Percentiles rank a stretch among this genome's conserved stretches.
phyloP scores from a whole-genome alignment of 2,797 vertebrate species.

The Anabas testudineus region DNA sequence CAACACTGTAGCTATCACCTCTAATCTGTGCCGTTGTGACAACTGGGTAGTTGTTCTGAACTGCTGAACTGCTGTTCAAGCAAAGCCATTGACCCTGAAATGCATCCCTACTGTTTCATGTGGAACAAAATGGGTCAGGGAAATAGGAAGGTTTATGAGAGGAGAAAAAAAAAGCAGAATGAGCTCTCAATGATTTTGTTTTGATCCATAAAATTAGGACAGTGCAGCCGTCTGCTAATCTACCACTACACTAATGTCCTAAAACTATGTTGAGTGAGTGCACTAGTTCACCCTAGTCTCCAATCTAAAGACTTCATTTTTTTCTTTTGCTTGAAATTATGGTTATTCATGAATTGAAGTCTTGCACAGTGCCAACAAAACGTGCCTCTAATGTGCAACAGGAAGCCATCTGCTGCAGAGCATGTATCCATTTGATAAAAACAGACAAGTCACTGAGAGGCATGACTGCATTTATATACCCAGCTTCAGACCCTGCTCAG shows the following conservation, averaged over 20 bases:
- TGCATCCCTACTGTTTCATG: conserved; percentile 36
- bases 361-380: conserved; percentile 7
- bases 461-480: conserved; percentile 74
- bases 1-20: conserved; percentile 35
- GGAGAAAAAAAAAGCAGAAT: not conserved
- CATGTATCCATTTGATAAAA: conserved; percentile 61
- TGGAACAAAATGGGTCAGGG: conserved; percentile 22
- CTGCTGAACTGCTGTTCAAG: conserved; percentile 47
- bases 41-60: conserved; percentile 43
- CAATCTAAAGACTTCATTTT: conserved; percentile 1
- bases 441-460: conserved; percentile 61
- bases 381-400: conserved; percentile 32
- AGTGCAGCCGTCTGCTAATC: not conserved
- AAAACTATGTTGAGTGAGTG: not conserved
- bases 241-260: not conserved
- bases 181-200: not conserved
- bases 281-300: conserved; percentile 4
- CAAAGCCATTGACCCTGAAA: conserved; percentile 46
- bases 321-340: conserved; percentile 24
- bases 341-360: conserved; percentile 34
- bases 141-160: conserved; percentile 16
- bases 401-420: conserved; percentile 49
- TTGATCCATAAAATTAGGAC: conserved; percentile 11
- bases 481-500: conserved; percentile 53
- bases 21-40: conserved; percentile 56